A percentile compares a stretch with the other conserved stretches of the same genome.
Evolutionary conservation across 2,888 invertebrate species (phyloP).

Genomic region (Tiliacea aurago): DNA sequence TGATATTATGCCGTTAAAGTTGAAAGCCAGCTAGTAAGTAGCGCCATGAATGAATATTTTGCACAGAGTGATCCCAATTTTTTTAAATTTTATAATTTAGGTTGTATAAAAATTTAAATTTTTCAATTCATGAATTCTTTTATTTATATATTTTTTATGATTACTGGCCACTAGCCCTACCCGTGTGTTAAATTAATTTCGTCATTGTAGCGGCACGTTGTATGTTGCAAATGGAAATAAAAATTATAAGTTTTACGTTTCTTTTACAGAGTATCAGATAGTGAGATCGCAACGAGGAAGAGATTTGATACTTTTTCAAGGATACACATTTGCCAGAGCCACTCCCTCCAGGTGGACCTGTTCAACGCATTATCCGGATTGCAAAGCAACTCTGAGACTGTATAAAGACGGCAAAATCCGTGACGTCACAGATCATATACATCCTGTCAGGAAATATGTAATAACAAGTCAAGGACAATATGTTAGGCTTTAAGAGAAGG

Average conservation of each 20-base stretch:
- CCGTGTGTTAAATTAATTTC: too few species aligned
- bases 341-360: constrained; percentile 66
- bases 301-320: constrained; percentile 68
- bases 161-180: too few species aligned
- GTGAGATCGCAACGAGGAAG: constrained; percentile 70
- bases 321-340: constrained; percentile 68
- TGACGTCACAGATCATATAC: constrained; percentile 34
- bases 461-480: constrained; percentile 47
- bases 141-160: too few species aligned
- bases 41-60: too few species aligned
- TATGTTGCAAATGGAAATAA: too few species aligned
- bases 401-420: constrained; percentile 25
- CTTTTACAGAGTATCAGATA: constrained; percentile 59
- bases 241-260: not conserved
- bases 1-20: too few species aligned
- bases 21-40: too few species aligned
- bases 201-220: too few species aligned
- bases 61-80: too few species aligned
- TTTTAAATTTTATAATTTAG: too few species aligned
- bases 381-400: constrained; percentile 45
- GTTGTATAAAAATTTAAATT: too few species aligned
- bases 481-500: constrained; percentile 32
- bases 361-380: constrained; percentile 57
- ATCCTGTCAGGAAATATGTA: constrained; percentile 58
- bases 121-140: too few species aligned